Conservation (phyloP, 2,113 vertebrate species). For the Nycticryphes semicollaris region DNA sequence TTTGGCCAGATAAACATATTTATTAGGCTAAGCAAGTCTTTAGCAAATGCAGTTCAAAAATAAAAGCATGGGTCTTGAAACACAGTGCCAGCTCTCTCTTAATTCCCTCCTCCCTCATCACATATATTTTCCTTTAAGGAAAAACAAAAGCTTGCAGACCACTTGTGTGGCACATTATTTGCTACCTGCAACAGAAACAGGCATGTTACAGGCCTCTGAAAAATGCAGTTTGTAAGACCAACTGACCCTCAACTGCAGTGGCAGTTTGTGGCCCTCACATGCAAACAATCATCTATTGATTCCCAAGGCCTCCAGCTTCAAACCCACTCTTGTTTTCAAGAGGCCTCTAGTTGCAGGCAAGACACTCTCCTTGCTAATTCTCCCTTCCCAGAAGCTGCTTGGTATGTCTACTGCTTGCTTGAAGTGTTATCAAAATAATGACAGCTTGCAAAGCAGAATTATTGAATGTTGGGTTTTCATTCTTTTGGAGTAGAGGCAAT, state of each 20-base stretch:
- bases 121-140: constrained; percentile 50
- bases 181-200: constrained; percentile 11
- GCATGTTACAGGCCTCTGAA: neutral
- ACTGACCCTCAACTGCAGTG: neutral
- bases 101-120: neutral
- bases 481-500: neutral
- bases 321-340: constrained; percentile 16
- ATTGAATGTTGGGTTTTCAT: constrained; percentile 44
- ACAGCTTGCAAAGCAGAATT: constrained; percentile 26
- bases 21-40: constrained; percentile 6
- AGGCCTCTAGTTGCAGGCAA: neutral
- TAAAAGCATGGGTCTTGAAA: neutral
- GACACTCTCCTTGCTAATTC: neutral
- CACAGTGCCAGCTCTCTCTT: neutral
- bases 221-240: neutral
- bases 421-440: constrained; percentile 44
- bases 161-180: neutral
- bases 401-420: neutral
- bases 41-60: neutral
- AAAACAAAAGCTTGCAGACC: neutral
- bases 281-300: constrained; percentile 53
- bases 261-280: neutral
- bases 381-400: neutral
- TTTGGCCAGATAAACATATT: neutral
- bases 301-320: constrained; percentile 20